A percentile compares a stretch with the other conserved stretches of the same genome.
Evolutionary conservation across 2,113 vertebrate genomes (phyloP).

Genomic region (Stegostoma tigrinum): DNA sequence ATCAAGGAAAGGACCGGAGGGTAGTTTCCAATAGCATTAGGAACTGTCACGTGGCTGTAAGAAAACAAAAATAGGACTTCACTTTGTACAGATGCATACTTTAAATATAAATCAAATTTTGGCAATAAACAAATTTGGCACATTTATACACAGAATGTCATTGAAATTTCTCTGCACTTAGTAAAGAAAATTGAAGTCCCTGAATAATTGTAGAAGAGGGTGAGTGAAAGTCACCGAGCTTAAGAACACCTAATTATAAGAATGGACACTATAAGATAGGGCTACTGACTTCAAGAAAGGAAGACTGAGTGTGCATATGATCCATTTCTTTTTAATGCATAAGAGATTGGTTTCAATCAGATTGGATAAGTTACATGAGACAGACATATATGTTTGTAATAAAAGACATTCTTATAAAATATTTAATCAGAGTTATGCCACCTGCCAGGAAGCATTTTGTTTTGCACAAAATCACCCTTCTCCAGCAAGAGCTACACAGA

Average conservation of each 20-base stretch:
- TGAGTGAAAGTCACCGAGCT: not conserved
- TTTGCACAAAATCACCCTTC: not conserved
- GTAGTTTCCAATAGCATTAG: not conserved
- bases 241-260: not conserved
- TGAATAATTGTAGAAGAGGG: not conserved
- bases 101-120: not conserved
- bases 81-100: not conserved
- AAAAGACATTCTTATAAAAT: not conserved
- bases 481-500: not conserved
- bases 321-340: not conserved
- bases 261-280: not conserved
- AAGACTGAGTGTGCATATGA: not conserved
- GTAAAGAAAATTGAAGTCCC: not conserved
- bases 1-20: not conserved
- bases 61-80: not conserved
- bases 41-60: not conserved
- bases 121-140: not conserved
- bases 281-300: not conserved
- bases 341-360: not conserved
- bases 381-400: not conserved
- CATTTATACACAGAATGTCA: not conserved
- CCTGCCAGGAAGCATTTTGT: not conserved
- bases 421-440: not conserved
- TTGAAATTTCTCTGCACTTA: not conserved
- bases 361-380: conserved; percentile 1